Base-by-base conservation (phyloP, 1,140 invertebrate genomes). In the Aricia agestis region DNA sequence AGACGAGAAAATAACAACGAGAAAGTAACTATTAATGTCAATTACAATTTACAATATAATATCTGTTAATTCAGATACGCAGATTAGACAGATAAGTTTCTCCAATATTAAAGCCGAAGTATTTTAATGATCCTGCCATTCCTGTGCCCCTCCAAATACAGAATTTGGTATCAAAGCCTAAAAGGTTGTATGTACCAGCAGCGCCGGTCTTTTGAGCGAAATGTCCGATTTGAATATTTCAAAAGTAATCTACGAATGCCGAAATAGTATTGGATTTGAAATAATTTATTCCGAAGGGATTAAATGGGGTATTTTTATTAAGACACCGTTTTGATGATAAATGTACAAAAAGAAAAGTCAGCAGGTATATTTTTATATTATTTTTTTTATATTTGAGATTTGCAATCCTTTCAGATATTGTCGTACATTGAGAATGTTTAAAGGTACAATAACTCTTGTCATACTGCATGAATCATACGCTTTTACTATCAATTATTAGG, bases 161-260 rank as follows among this genome's bases (percentile, higher is more conserved):
- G 45, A 52, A 52, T 52, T 52, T 52, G 7, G 45, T 52, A 52
- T 52, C 45, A 52, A 52, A 52, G 45, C 45, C 45, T 52, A 52
- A 52, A 52, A 52, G 45, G 11, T 52, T 52, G 45, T 11, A 52
- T 52, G 45, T 11, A 52, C 45, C 45, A 15, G 45, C 45, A 52
- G 11, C 45, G 45, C 13, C 45, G 45, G 45, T 52, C 45, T 52
- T 52, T 52, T 52, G 45, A 52, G 1, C 45, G 45, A 52, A 52
- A 52, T 52, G 45, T 52, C 45, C 45, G 45, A 52, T 52, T 52
- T 52, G 45, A 52, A 52, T 52, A 52, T 52, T 52, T 52, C 45
- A 52, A 15, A 52, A 52, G 45, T 52, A 52, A 52, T 52, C 45
- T 52, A 52, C 45, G 45, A 52, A 52, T 52, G 45, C 10, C 45